Percentiles rank a stretch among this genome's conserved stretches.
Conservation (phyloP, 2,113 vertebrate species). For the Bettongia penicillata region DNA sequence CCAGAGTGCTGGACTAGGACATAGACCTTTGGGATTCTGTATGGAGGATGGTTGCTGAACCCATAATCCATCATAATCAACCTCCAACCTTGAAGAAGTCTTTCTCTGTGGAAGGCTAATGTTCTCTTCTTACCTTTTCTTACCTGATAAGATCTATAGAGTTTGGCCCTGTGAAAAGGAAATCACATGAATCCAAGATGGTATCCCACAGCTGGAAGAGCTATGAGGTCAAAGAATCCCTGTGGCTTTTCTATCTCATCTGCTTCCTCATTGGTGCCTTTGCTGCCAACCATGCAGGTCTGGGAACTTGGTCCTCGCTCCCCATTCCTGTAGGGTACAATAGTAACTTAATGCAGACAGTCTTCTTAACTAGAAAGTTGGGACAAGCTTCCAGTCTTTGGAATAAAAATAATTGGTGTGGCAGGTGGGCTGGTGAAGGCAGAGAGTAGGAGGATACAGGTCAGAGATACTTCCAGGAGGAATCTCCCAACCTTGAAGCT, state of each 20-base stretch:
- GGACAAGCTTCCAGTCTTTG: neutral
- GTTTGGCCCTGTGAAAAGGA: neutral
- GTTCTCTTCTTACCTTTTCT: neutral
- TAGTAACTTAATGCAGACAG: neutral
- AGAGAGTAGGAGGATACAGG: neutral
- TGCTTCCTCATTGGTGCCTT: neutral
- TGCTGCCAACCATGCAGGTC: neutral
- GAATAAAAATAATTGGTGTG: neutral
- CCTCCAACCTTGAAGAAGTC: neutral
- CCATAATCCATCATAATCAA: neutral
- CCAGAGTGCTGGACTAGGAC: conserved; percentile 34
- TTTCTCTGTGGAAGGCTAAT: neutral
- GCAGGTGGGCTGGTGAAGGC: neutral
- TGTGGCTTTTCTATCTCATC: neutral
- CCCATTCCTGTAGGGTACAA: neutral
- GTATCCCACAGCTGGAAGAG: neutral
- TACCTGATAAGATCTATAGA: neutral
- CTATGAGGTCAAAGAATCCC: neutral
- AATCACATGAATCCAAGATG: neutral
- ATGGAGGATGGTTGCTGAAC: conserved; percentile 33
- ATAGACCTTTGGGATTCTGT: conserved; percentile 21
- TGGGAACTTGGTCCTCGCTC: neutral
- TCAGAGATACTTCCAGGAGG: neutral
- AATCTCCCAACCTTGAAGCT: neutral
- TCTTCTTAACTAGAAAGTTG: neutral